Conservation (phyloP, 2,888 invertebrate species). For the Noctua janthina region DNA sequence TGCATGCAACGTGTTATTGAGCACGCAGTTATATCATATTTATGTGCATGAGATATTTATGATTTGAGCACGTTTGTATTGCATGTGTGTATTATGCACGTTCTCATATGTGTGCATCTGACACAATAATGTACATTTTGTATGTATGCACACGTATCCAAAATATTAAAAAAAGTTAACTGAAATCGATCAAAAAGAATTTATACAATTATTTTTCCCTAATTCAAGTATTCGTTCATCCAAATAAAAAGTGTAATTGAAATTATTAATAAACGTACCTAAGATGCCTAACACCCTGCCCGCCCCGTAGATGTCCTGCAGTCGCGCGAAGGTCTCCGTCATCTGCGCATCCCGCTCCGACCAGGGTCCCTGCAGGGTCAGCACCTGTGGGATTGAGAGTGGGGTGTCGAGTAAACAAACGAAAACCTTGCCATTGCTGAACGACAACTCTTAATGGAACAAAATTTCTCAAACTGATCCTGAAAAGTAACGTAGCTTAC, state of each 20-base stretch:
- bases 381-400: conserved; percentile 81
- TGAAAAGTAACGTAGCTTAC: background rate
- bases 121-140: background rate
- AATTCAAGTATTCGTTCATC: background rate
- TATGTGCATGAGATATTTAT: background rate
- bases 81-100: background rate
- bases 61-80: background rate
- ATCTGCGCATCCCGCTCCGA: conserved; percentile 91
- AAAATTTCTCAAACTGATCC: background rate
- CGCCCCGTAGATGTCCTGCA: conserved; percentile 90
- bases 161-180: too few relatives aligned
- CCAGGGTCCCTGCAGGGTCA: conserved; percentile 90
- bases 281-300: conserved; percentile 91
- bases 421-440: conserved; percentile 22
- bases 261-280: conserved; percentile 73
- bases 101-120: background rate
- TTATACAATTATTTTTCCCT: background rate
- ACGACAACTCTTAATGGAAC: conserved; percentile 1
- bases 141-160: background rate
- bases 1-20: background rate
- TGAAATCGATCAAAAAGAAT: background rate
- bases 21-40: background rate
- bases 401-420: conserved; percentile 39
- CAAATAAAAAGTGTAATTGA: background rate
- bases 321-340: conserved; percentile 90